These are phyloP conservation scores for Drosophila teissieri DNA, from an alignment of 1,140 invertebrate species.

Conservation along the genomic window DNA sequence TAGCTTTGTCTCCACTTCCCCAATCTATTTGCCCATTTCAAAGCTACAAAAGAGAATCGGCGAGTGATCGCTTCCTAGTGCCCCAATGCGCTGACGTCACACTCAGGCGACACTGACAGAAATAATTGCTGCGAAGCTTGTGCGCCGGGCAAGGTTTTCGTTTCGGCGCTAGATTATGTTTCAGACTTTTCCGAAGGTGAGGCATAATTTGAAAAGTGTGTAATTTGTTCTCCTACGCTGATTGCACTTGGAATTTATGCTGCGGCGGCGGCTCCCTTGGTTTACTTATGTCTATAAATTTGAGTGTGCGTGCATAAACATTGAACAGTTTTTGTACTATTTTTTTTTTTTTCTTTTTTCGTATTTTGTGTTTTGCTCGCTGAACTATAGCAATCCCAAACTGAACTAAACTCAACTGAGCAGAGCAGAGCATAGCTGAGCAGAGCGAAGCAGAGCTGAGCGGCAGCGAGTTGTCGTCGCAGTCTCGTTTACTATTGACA, in stretches of 20 bases:
- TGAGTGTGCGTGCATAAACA: slow-evolving; percentile 32
- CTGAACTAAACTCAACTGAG: slow-evolving; percentile 16
- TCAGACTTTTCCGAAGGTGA: slow-evolving; percentile 49
- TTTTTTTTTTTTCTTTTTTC: neutral
- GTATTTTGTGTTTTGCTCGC: slow-evolving; percentile 14
- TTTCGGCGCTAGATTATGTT: slow-evolving; percentile 37
- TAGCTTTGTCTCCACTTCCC: neutral
- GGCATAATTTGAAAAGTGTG: slow-evolving; percentile 46
- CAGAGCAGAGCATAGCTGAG: slow-evolving; percentile 13
- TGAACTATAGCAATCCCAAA: slow-evolving; percentile 27
- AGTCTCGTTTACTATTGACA: slow-evolving; percentile 83
- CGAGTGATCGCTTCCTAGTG: slow-evolving; percentile 38
- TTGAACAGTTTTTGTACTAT: slow-evolving; percentile 21
- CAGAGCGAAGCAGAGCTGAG: slow-evolving; percentile 12
- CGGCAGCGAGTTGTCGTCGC: slow-evolving; percentile 48
- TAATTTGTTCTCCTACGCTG: slow-evolving; percentile 48
- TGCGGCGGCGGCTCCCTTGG: slow-evolving; percentile 27
- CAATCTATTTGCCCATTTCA: neutral
- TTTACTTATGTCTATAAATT: slow-evolving; percentile 24
- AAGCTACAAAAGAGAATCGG: neutral
- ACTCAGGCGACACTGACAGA: slow-evolving; percentile 17
- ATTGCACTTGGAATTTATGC: slow-evolving; percentile 46
- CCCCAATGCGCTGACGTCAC: slow-evolving; percentile 27
- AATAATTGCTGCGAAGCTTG: slow-evolving; percentile 20
- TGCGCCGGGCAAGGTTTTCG: slow-evolving; percentile 29